phyloP scores from a whole-genome alignment of 2,797 vertebrate species.

The Lepus townsendii region DNA sequence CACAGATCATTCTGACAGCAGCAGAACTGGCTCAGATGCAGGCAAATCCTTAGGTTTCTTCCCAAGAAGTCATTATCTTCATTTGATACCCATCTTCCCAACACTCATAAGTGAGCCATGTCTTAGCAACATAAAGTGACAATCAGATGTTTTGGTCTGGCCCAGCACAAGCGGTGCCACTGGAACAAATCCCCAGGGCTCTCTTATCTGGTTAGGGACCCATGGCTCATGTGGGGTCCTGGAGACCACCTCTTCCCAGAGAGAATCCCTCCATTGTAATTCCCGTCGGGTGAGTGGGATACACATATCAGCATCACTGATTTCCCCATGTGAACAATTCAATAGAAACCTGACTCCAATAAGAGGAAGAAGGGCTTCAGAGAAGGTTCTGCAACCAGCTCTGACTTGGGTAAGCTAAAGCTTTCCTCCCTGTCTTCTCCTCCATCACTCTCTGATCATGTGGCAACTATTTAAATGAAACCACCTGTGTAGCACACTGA shows the following conservation, averaged over 20 bases:
- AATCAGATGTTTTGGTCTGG: not conserved
- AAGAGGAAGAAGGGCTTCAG: not conserved
- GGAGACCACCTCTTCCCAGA: not conserved
- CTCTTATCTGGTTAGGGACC: not conserved
- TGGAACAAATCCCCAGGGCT: not conserved
- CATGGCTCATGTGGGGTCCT: not conserved
- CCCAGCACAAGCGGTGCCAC: not conserved
- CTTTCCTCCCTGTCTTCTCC: not conserved
- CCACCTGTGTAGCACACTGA: not conserved
- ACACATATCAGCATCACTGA: not conserved
- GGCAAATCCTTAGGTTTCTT: not conserved
- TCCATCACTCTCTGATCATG: not conserved
- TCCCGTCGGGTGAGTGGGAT: not conserved
- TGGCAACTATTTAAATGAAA: not conserved
- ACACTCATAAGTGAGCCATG: not conserved
- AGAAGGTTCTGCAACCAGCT: not conserved
- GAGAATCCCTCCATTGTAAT: not conserved
- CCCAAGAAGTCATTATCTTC: not conserved
- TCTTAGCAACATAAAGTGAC: not conserved
- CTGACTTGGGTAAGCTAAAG: not conserved
- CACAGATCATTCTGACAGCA: not conserved
- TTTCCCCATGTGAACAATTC: not conserved
- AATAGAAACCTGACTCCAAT: slow-evolving; percentile 11
- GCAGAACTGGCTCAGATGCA: not conserved
- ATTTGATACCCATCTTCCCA: not conserved